These are phyloP conservation scores for Drosophila suzukii DNA, from an alignment of 1,140 invertebrate genomes.

Conservation along the genomic window DNA sequence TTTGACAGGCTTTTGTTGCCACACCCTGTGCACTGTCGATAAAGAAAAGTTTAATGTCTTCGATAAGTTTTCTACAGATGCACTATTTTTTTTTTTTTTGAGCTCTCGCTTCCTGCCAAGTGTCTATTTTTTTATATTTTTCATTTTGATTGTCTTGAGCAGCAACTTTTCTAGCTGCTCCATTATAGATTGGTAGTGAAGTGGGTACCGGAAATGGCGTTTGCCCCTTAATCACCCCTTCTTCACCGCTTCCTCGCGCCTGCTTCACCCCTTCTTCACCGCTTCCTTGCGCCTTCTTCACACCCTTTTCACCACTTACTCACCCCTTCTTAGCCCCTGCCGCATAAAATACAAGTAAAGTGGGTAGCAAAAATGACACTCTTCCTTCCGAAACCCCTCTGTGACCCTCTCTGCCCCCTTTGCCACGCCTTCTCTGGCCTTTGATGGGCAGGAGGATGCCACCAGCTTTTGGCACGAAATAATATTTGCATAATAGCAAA, in stretches of 20 bases:
- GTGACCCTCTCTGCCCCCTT: background rate
- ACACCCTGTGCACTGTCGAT: conserved; percentile 1
- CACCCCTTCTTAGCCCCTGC: conserved; percentile 1
- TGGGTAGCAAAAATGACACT: background rate
- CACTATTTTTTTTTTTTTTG: background rate
- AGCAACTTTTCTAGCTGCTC: conserved; percentile 22
- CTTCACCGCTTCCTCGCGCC: no score
- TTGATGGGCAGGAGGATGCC: background rate
- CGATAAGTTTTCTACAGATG: conserved; percentile 8
- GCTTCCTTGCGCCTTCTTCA: no score
- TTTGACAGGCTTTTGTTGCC: conserved; percentile 48
- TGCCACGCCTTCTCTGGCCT: background rate
- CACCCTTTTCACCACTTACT: background rate
- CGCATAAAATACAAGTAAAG: background rate
- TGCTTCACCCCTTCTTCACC: background rate
- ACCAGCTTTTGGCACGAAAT: conserved; percentile 65
- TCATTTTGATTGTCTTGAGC: conserved; percentile 27
- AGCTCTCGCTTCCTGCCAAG: background rate
- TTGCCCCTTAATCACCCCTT: background rate
- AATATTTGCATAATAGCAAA: conserved; percentile 79
- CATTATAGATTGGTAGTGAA: conserved; percentile 25
- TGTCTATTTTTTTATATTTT: conserved; percentile 10
- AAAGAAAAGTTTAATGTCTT: conserved; percentile 10
- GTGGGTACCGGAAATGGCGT: conserved; percentile 1
- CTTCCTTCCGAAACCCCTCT: background rate